A percentile compares a stretch with the other conserved stretches of the same genome.
Evolutionary conservation across 1,140 invertebrate species (phyloP).

Genomic region (Lethocerus indicus): DNA sequence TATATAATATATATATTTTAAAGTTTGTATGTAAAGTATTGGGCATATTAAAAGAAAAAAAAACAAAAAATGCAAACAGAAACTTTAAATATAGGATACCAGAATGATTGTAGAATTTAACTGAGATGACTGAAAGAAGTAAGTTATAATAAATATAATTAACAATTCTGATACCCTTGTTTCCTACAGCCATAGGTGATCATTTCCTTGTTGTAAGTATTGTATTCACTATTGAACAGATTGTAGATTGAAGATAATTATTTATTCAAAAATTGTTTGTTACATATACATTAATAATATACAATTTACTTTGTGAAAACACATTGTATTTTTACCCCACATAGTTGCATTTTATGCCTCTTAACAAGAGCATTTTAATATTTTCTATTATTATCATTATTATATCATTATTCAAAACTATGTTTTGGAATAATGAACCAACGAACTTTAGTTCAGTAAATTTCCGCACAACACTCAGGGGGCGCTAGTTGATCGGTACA

Average conservation of each 20-base stretch:
- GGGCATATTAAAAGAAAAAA: not conserved
- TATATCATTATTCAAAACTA: too few species aligned
- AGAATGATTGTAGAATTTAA: slow-evolving; percentile 6
- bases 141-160: slow-evolving; percentile 2
- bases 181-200: slow-evolving; percentile 8
- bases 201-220: slow-evolving; percentile 5
- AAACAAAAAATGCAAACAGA: not conserved
- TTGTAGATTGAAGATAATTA: slow-evolving; percentile 6
- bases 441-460: too few species aligned
- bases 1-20: not conserved
- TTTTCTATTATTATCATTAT: too few species aligned
- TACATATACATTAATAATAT: slow-evolving; percentile 9
- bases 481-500: too few species aligned
- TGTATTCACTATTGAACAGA: slow-evolving; percentile 6
- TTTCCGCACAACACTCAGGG: too few species aligned
- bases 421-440: too few species aligned
- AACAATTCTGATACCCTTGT: slow-evolving; percentile 2
- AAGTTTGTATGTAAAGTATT: not conserved
- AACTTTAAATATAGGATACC: too few species aligned
- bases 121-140: slow-evolving; percentile 6
- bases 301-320: too few species aligned
- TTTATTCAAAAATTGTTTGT: slow-evolving; percentile 9
- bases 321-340: too few species aligned
- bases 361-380: too few species aligned
- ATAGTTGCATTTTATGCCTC: too few species aligned